Base-by-base conservation (phyloP, 2,113 vertebrate genomes). In the Stomatorhinus ivindoensis region DNA sequence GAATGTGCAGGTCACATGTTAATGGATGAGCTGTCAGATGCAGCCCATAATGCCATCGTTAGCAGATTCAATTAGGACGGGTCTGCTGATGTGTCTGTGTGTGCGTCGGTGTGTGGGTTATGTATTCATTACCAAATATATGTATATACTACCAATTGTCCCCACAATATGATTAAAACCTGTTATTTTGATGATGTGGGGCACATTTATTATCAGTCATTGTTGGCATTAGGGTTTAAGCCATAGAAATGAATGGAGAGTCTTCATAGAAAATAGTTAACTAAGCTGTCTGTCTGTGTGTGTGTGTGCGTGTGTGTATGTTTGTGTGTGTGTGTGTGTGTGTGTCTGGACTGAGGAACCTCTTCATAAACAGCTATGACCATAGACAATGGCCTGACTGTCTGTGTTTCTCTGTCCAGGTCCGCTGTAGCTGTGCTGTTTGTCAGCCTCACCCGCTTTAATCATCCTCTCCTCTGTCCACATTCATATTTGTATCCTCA, bases 1-100 rank as follows among this genome's bases (percentile, higher is more conserved):
- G 89, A 87, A 90, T 90, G 85, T 87, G 61, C 24, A 42, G 85
- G 85, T 90, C 89, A 87, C 10, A 48, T 50, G 55, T 48, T 87
- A 53, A 86, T 87, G 69, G 58, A 89, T 89, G 83, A 31, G 8
- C 89, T 87, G 89, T 89, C 89, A 89, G 46, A 19, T 10, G 2
- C 15, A n/a, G 51, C 46, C 46, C 85, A 51, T 87, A 85, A 89
- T 89, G 42, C 85, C 15, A 11, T 65, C 61, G 46, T 89, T 89
- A 87, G 17, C 19, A 65, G 47, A 86, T 51, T 89, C 42, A 73
- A 69, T 86, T 89, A 24, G 55, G 58, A 5, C 8, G 3, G 24
- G 88, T 61, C 53, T 65, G 51, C 82, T 15, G n/a, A n/a, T 86
- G 82, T 55, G 31, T 58, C 4, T 11, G n/a, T 8, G 21, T 61